Percentiles rank a stretch among this genome's conserved stretches.
These are phyloP conservation scores for Barypeithes pellucidus DNA, from an alignment of 2,888 invertebrate genomes.

Conservation along the genomic window DNA sequence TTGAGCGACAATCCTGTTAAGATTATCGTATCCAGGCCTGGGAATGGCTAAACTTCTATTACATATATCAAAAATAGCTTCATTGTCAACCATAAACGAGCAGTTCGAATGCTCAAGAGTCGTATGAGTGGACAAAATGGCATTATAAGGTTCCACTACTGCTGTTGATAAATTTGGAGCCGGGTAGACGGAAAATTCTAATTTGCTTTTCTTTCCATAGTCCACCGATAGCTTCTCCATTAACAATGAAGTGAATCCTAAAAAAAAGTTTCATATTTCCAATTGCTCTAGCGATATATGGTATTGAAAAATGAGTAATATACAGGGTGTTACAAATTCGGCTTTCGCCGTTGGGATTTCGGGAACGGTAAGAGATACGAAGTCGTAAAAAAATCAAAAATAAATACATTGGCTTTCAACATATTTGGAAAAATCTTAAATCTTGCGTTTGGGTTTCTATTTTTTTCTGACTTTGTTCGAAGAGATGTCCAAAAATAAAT, in stretches of 20 bases:
- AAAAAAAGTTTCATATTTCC: neutral
- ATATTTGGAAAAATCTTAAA: too few species aligned
- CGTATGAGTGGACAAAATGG: slow-evolving; percentile 8
- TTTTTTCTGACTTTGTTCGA: too few species aligned
- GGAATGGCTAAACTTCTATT: slow-evolving; percentile 1
- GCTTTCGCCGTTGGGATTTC: too few species aligned
- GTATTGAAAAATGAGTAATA: too few species aligned
- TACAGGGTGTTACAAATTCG: too few species aligned
- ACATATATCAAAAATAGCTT: slow-evolving; percentile 20
- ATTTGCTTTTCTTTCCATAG: slow-evolving; percentile 86
- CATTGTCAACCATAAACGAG: slow-evolving; percentile 15
- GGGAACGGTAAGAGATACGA: too few species aligned
- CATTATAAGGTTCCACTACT: slow-evolving; percentile 9
- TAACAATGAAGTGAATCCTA: slow-evolving; percentile 79
- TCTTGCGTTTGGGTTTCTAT: too few species aligned
- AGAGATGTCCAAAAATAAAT: too few species aligned
- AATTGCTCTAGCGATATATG: neutral
- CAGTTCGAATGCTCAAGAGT: slow-evolving; percentile 6
- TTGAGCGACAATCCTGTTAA: slow-evolving; percentile 5
- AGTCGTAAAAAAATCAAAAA: too few species aligned
- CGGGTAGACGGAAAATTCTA: slow-evolving; percentile 88
- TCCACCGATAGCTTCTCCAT: slow-evolving; percentile 86
- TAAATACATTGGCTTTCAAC: too few species aligned
- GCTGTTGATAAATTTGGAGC: slow-evolving; percentile 73
- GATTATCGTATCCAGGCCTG: slow-evolving; percentile 4